Evolutionary conservation across 2,113 vertebrate genomes (phyloP).

Genomic region (Leucopsar rothschildi): DNA sequence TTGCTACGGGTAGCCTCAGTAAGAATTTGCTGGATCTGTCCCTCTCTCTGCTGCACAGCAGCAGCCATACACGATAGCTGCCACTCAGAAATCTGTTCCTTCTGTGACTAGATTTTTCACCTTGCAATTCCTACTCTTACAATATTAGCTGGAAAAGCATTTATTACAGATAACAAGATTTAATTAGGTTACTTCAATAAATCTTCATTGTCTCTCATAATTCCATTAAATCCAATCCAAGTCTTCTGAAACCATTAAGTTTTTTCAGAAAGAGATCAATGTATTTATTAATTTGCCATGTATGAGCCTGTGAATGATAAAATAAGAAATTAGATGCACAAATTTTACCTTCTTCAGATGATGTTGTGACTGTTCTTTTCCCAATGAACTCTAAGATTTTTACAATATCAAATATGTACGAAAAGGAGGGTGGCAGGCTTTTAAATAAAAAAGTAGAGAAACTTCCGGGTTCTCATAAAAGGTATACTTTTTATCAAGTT

Average conservation of each 20-base stretch:
- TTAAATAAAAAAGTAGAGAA: not conserved
- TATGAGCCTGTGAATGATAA: not conserved
- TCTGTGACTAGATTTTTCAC: not conserved
- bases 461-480: not conserved
- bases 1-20: not conserved
- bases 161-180: constrained; percentile 12
- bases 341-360: not conserved
- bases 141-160: not conserved
- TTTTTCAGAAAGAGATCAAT: not conserved
- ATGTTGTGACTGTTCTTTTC: not conserved
- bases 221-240: not conserved
- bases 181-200: constrained; percentile 43
- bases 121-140: not conserved
- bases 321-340: not conserved
- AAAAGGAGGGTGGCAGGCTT: not conserved
- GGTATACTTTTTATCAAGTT: not conserved
- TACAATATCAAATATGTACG: not conserved
- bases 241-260: not conserved
- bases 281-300: constrained; percentile 17
- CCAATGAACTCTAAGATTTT: not conserved
- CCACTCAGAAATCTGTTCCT: not conserved
- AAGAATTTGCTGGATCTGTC: not conserved
- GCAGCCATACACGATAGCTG: not conserved
- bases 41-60: not conserved
- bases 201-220: not conserved